These are phyloP conservation scores for Drosophila bocki DNA, from an alignment of 1,140 invertebrate genomes.

Conservation along the genomic window DNA sequence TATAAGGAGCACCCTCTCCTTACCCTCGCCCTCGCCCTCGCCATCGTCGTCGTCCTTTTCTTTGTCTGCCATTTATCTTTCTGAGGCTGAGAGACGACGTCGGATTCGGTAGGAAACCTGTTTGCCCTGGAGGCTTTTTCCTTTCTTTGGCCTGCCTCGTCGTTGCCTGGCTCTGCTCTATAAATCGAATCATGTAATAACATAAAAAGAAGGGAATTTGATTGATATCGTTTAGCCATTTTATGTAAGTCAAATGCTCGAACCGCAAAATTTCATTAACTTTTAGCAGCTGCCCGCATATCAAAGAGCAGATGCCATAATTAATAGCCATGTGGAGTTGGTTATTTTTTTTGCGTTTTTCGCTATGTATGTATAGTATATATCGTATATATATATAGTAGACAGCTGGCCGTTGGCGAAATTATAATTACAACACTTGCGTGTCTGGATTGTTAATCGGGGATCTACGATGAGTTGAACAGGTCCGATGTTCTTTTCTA, in stretches of 20 bases:
- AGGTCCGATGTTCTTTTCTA: neutral
- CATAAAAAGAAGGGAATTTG: conserved; percentile 68
- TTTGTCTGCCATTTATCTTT: conserved; percentile 72
- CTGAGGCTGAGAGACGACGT: conserved; percentile 44
- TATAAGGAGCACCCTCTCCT: conserved; percentile 10
- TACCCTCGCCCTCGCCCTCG: neutral
- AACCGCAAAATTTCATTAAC: conserved; percentile 71
- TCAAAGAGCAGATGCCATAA: conserved; percentile 56
- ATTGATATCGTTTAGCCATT: conserved; percentile 73
- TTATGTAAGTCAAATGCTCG: conserved; percentile 63
- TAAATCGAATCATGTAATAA: conserved; percentile 73
- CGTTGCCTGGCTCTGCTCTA: conserved; percentile 12
- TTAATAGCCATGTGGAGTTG: conserved; percentile 64
- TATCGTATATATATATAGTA: conserved; percentile 5
- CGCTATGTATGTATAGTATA: conserved; percentile 4
- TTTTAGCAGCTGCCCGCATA: conserved; percentile 60
- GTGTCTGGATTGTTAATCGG: conserved; percentile 12
- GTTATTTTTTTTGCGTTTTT: conserved; percentile 1
- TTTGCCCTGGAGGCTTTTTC: conserved; percentile 49
- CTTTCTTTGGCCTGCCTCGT: conserved; percentile 5
- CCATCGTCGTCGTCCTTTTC: neutral
- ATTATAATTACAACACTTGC: conserved; percentile 49
- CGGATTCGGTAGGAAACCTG: conserved; percentile 50
- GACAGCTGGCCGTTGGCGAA: conserved; percentile 36
- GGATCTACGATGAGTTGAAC: conserved; percentile 7